Base-by-base conservation (phyloP, 2,113 vertebrate genomes). In the Melanerpes aurifrons region DNA sequence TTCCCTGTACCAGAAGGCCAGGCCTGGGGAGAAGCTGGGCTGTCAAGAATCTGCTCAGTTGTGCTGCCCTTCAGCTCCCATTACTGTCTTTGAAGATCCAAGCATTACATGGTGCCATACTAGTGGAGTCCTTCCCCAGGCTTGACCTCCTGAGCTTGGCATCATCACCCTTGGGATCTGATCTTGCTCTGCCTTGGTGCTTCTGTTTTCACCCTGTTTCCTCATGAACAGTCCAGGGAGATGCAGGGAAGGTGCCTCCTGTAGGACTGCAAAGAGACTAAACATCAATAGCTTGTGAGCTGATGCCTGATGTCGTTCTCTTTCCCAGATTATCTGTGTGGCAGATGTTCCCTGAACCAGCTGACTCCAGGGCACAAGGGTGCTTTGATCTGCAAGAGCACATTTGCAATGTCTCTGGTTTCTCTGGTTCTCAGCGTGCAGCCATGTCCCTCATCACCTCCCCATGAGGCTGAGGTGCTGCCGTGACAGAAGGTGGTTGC, bases 391-490 rank as follows among this genome's bases (percentile, higher is more conserved):
- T 58, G 31, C 78, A 76, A 54, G 26, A 64, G 3, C 35, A 4
- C 1, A 0, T 75, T 14, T 5, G 31, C 29, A 35, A 7, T 47
- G 37, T 14, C n/a, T 56, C 47, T 32, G 26, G 3, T 82, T 69
- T 14, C n/a, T 56, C 47, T 32, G 26, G 4, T 79, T 69, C 82
- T 37, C 59, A 12, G 54, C 0, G 0, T 4, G 3, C 35, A 28
- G 17, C 40, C 3, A 0, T 25, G 57, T 73, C 85, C 59, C 50
- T 48, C 6, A 0, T 22, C 45, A 11, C 2, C 4, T 53, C 43
- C 21, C 20, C 0, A 0, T 10, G 22, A 24, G 13, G 12, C 40
- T 0, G 1, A 25, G 67, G 12, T 56, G 58, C 70, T 61, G 19
- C 74, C 1, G 1, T 31, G 22, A 40, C 0, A 2, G 59, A 28